Base-by-base conservation (phyloP, 2,888 invertebrate species). In the Lycaena phlaeas region DNA sequence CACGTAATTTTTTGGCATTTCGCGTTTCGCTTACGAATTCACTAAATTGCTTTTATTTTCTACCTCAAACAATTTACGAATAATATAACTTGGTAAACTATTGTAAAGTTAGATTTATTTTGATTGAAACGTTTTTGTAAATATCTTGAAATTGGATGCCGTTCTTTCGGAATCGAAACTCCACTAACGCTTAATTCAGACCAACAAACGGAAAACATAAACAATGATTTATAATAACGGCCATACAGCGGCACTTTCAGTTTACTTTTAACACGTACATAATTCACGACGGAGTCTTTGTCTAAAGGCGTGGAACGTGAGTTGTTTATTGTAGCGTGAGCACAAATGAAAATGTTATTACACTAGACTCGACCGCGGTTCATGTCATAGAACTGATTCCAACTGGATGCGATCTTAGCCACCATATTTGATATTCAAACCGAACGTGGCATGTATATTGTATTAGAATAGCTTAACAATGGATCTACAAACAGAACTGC, bases 261-360 rank as follows among this genome's bases (percentile, higher is more conserved):
- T 82, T 82, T 82, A 84, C 81, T 82, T 84, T 84, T 82, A 84
- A 84, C 84, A 81, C 82, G 82, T 84, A 77, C 73, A 84, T 84
- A 81, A 84, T 78, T 84, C 82, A 84, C 75, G 70, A 68, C 56
- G 69, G 67, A 77, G 82, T 81, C 82, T 84, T 84, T 84, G 82
- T 82, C 81, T 84, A 74, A 72, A 75, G 77, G 76, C 76, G 71
- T 74, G 72, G 69, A 69, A 81, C 81, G 82, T 81, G 82, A 81
- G 82, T 79, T 81, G 82, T 84, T 82, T 84, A 82, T 82, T 77
- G 73, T 78, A 74, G 77, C 78, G 74, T 71, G 77, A 73, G 71
- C 68, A 72, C 75, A 79, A 82, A 84, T 82, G 82, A 82, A 82
- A 84, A 84, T 75, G 79, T 81, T 82, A 84, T 81, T 77, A 81